Conservation (phyloP, 2,113 vertebrate genomes). For the Trogon surrucura region DNA sequence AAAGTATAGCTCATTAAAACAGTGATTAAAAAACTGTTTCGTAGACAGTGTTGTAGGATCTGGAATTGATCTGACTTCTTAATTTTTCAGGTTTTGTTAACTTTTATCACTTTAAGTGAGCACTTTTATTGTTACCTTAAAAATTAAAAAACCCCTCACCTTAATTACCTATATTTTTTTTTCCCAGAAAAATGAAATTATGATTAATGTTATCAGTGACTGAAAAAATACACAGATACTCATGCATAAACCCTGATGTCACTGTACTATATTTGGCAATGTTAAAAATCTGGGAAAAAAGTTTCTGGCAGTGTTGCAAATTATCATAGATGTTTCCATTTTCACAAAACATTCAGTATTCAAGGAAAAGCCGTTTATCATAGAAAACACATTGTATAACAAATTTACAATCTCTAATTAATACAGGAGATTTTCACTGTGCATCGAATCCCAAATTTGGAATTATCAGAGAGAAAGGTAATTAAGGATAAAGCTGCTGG, state of each 20-base stretch:
- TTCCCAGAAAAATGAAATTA: not conserved
- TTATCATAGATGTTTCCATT: not conserved
- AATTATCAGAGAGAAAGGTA: slow-evolving; percentile 60
- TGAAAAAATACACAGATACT: not conserved
- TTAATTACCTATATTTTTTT: not conserved
- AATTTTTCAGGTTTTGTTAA: not conserved
- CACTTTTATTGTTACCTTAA: not conserved
- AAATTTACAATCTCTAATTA: slow-evolving; percentile 51
- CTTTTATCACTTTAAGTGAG: not conserved
- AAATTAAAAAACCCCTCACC: no score
- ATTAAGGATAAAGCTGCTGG: slow-evolving; percentile 67
- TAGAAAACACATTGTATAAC: slow-evolving; percentile 32
- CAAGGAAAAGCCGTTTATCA: slow-evolving; percentile 31
- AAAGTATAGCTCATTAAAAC: not conserved
- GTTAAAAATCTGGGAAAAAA: not conserved
- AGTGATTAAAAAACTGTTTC: not conserved
- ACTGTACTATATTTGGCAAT: fast-evolving
- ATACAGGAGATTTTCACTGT: slow-evolving; percentile 32
- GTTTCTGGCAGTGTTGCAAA: not conserved
- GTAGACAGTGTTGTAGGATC: not conserved
- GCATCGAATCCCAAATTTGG: slow-evolving; percentile 29
- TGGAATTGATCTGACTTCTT: not conserved
- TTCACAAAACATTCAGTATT: not conserved
- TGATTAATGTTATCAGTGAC: not conserved
- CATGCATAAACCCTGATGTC: not conserved